Base-by-base conservation (phyloP, 2,797 vertebrate genomes). In the Chaetodon trifasciatus region DNA sequence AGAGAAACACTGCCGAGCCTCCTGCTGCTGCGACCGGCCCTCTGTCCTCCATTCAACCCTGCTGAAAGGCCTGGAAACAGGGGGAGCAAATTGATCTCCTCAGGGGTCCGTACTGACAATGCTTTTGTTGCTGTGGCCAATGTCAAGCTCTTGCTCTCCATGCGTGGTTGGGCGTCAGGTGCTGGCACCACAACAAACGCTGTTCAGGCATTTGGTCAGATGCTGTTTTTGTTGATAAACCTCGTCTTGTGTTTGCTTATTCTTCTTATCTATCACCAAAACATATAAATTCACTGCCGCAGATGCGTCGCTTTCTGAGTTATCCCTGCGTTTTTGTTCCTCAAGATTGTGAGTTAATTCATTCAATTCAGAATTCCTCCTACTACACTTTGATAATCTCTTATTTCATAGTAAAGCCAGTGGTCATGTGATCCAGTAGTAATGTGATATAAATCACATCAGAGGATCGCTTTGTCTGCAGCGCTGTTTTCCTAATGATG, bases 31-130 rank as follows among this genome's bases (percentile, higher is more conserved):
- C 55, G 53, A 87, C 87, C 58, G 71, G 79, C 82, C 87, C 88
- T 88, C 86, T 93, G 92, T 93, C 92, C 92, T 92, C 92, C 71
- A 85, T 93, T 95, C 93, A 93, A 92, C 91, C 89, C 89, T 77
- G 78, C 77, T 93, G 90, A 93, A 92, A 92, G 88, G 88, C 90
- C 83, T 86, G 73, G 74, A 84, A 87, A 88, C 71, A 74, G 71
- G 75, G 90, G 89, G 90, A 89, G 91, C 86, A 91, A 93, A 93
- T 90, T 91, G 86, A 91, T 90, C 92, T 91, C 89, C 85, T 87
- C 89, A 79, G 92, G 93, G 88, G 89, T 88, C 88, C 12, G 53
- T 35, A 63, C 86, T 76, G 81, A 91, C 89, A 91, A 84, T 75
- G 78, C 91, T 81, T 91, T 93, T 91, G 91, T 91, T 92, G 85